phyloP scores from a whole-genome alignment of 2,888 invertebrate species.

The Coremacera marginata region DNA sequence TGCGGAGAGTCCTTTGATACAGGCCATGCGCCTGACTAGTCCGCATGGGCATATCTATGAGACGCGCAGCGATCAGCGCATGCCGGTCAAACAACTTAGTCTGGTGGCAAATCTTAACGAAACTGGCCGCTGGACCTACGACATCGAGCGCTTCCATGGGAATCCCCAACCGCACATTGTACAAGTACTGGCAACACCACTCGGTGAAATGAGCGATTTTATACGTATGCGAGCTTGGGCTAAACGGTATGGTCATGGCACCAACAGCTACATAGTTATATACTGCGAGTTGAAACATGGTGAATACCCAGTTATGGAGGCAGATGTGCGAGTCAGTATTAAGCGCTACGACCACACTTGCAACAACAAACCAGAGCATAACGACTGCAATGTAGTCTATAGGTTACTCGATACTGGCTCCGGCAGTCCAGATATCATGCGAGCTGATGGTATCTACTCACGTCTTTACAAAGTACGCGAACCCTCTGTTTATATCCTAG shows the following conservation, averaged over 20 bases:
- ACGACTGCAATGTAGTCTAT: slow-evolving; percentile 65
- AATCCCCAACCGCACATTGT: slow-evolving; percentile 75
- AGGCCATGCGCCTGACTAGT: slow-evolving; percentile 70
- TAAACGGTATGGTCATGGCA: slow-evolving; percentile 47
- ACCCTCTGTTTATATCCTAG: slow-evolving; percentile 71
- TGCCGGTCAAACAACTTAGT: slow-evolving; percentile 71
- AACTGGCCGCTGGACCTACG: slow-evolving; percentile 74
- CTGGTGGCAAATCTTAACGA: slow-evolving; percentile 71
- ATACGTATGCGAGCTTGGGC: slow-evolving; percentile 70
- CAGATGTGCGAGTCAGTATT: slow-evolving; percentile 72
- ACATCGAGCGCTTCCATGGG: slow-evolving; percentile 72
- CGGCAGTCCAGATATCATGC: slow-evolving; percentile 76
- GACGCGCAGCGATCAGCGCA: slow-evolving; percentile 70
- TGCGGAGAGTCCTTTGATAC: slow-evolving; percentile 71
- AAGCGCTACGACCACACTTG: slow-evolving; percentile 54
- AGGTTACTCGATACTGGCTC: slow-evolving; percentile 74
- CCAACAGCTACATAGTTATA: slow-evolving; percentile 70
- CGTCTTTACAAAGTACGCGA: slow-evolving; percentile 72
- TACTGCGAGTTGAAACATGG: slow-evolving; percentile 73
- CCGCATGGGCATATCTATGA: slow-evolving; percentile 70
- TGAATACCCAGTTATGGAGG: slow-evolving; percentile 72
- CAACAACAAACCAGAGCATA: not conserved
- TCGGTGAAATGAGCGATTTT: slow-evolving; percentile 30
- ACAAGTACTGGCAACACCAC: slow-evolving; percentile 73
- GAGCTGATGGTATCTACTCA: slow-evolving; percentile 77